Base-by-base conservation (phyloP, 2,888 invertebrate species). In the Zygothrica quintamaculata region DNA sequence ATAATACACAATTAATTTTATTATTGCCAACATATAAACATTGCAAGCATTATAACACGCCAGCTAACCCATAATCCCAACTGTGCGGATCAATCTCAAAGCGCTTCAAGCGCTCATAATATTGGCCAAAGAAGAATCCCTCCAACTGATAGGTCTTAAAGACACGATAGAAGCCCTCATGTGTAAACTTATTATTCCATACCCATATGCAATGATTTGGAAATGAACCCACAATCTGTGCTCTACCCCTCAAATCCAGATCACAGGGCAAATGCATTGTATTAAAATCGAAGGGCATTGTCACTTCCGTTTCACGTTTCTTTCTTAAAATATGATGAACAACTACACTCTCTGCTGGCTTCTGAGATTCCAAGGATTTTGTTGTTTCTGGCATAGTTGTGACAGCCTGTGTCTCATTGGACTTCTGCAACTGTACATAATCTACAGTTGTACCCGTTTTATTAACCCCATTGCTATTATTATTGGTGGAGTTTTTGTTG, bases 51-150 rank as follows among this genome's bases (percentile, higher is more conserved):
- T 3, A 3, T 22, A 3, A 22, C 2, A 22, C 18, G 5, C 18
- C 18, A 5, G 18, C 5, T 22, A 3, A 2, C 2, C 18, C 18
- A 22, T 22, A 22, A 22, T 22, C 31, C n/a, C n/a, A n/a, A 93
- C 98, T 99, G 93, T 34, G 62, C 0, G 55, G 55, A 42, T 69
- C 98, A 92, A 98, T 97, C 16, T 77, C 76, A 37, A 48, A 77
- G 0, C 74, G 77, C 8, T 39, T 53, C 1, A 77, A 3, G 0
- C 77, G 71, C 16, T 77, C 71, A 1, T 48, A 33, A 13, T 51
- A 77, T 12, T 77, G 67, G 0, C 60, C 65, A 53, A 77, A 77
- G 25, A 72, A 55, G 37, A 68, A 72, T 0, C 40, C 51, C 37
- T 77, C 77, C 5, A 74, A 12, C 9, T 75, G 73, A 15, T 65